A percentile compares a stretch with the other conserved stretches of the same genome.
These are phyloP conservation scores for Drosophila ercepeae DNA, from an alignment of 1,140 invertebrate genomes.

Conservation along the genomic window DNA sequence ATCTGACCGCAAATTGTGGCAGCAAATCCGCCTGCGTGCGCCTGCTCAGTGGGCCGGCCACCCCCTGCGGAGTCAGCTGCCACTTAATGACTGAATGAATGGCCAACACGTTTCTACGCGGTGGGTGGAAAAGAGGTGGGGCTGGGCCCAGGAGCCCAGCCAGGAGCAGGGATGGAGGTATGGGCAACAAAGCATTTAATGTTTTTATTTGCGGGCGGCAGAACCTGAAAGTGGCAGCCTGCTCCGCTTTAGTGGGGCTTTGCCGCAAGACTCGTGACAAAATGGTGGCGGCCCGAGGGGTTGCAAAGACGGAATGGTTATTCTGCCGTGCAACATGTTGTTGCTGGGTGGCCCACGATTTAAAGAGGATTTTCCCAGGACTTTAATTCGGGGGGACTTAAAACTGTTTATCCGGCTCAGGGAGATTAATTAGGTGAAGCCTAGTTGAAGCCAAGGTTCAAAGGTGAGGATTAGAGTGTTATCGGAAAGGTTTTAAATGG, in stretches of 20 bases:
- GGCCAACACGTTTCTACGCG: conserved; percentile 61
- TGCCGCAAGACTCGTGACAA: conserved; percentile 52
- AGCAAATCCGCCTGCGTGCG: conserved; percentile 20
- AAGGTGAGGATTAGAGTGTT: conserved; percentile 10
- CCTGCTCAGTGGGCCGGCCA: conserved; percentile 8
- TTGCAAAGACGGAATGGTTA: not conserved
- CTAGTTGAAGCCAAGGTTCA: conserved; percentile 7
- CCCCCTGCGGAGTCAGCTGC: conserved; percentile 65
- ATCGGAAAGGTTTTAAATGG: not conserved
- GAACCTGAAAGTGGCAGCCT: conserved; percentile 63
- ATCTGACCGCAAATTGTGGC: conserved; percentile 69
- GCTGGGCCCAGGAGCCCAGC: not conserved
- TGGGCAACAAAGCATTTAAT: conserved; percentile 71
- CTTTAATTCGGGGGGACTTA: conserved; percentile 41
- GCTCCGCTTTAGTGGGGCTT: conserved; percentile 47
- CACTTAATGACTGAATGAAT: conserved; percentile 78
- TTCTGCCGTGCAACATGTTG: conserved; percentile 61
- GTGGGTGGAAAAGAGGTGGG: conserved; percentile 1
- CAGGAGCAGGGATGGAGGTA: conserved; percentile 10
- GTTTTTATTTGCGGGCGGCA: conserved; percentile 77
- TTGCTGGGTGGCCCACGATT: conserved; percentile 25
- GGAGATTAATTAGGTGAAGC: conserved; percentile 31
- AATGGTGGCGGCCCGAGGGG: conserved; percentile 23
- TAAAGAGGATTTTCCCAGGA: conserved; percentile 37
- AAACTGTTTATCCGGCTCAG: conserved; percentile 6